Base-by-base conservation (phyloP, 2,888 invertebrate species). In the Lasioglossum calceatum region DNA sequence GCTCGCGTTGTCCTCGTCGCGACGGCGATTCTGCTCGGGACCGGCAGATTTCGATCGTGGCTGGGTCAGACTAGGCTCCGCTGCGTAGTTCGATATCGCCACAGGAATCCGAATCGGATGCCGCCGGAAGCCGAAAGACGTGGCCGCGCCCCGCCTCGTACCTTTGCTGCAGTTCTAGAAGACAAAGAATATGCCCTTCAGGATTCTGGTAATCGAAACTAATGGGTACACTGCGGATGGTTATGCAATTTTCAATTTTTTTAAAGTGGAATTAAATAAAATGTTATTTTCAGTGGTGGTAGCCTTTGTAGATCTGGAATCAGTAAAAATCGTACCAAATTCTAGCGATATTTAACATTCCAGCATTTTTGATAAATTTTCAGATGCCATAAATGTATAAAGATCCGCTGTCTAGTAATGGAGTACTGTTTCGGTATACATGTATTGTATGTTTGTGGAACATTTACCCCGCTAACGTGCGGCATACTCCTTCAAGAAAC, bases 61-160 rank as follows among this genome's bases (percentile, higher is more conserved):
- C 67, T 95, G 95, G 1, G 95, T 94, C 92, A 87, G 86, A 90
- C 84, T 94, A 91, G 87, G 90, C 90, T 86, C 92, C 72, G 77
- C 36, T 1, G 87, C 27, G 16, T 92, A 88, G 47, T 77, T 87
- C 42, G 92, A 86, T 91, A 94, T 87, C 78, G 95, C 93, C 85
- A 94, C 94, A 73, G 95, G 95, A 79, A 95, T 96, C 77, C 96
- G 96, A 61, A 96, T 95, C 83, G 92, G 70, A 71, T 96, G 96
- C 81, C 97, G 96, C 77, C 97, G 97, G 95, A 98, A 98, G 75
- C 98, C 98, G 95, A 98, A 98, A 71, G 98, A 98, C 94, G 97
- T 98, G 83, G 98, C 97, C 88, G 98, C 89, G 85, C 93, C 96
- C 89, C 96, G 96, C 92, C 96, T 97, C 94, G 96, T 96, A 93